These are phyloP conservation scores for Elmis aenea DNA, from an alignment of 2,888 invertebrate genomes.

Conservation along the genomic window DNA sequence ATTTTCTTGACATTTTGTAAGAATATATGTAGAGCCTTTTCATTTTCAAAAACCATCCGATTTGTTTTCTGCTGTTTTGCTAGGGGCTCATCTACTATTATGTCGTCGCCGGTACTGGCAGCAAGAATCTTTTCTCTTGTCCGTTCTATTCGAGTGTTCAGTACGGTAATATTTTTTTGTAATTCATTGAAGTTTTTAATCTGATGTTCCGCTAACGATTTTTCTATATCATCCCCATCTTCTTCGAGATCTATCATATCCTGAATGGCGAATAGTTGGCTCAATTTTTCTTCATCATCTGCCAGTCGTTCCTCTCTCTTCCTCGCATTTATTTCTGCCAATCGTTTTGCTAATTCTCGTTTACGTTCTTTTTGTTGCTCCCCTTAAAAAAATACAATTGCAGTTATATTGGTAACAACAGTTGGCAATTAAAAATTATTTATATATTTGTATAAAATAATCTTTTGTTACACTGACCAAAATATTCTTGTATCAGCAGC, in stretches of 20 bases:
- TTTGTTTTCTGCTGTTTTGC: constrained; percentile 47
- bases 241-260: constrained; percentile 73
- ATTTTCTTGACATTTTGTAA: constrained; percentile 56
- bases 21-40: constrained; percentile 46
- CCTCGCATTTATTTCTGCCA: constrained; percentile 85
- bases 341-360: constrained; percentile 75
- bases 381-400: too few species aligned
- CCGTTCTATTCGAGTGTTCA: constrained; percentile 70
- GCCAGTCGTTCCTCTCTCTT: constrained; percentile 82
- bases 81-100: constrained; percentile 40
- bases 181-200: constrained; percentile 73
- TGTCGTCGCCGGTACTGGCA: constrained; percentile 63
- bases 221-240: constrained; percentile 55
- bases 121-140: constrained; percentile 70
- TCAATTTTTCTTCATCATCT: constrained; percentile 83
- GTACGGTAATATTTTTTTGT: constrained; percentile 65
- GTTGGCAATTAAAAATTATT: neutral
- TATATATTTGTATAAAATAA: neutral
- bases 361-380: constrained; percentile 85
- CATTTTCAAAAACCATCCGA: constrained; percentile 44
- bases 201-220: constrained; percentile 69
- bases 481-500: too few species aligned
- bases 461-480: too few species aligned
- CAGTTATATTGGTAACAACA: neutral
- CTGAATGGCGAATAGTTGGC: constrained; percentile 69